Evolutionary conservation across 1,140 invertebrate genomes (phyloP), one percentile per base, ranked within the genome.

Genomic region (Caenorhabditis remanei): DNA sequence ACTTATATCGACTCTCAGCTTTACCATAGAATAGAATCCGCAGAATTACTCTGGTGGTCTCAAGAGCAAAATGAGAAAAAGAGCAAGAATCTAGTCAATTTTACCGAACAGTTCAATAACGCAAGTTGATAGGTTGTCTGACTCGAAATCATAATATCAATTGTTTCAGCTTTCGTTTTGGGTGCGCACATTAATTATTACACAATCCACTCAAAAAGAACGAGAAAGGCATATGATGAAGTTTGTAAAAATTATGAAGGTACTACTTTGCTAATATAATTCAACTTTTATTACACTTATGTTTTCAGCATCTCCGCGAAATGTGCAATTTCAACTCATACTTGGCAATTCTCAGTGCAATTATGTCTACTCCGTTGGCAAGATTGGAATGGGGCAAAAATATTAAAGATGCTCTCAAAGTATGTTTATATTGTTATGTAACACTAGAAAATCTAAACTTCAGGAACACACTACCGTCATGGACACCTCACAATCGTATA

Each of bases 21-120:
- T 40, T 99, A 99, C 93, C 95, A 96, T 93, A 96, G 97, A 92
- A 98, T 99, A 90, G 97, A 99, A 93, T 94, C 94, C 87, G 96
- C 97, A 0, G 98, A 99, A 94, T 96, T 99, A 83, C 93, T 99
- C 86, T 95, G 98, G 88, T 99, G 97, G 97, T 96, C 97, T 16
- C 95, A 96, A 90, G 97, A 99, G 93, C 98, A 99, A 93, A 97
- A 96, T 90, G 98, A 99, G 93, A 97, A 99, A 93, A 95, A 96
- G 87, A 97, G 97, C 93, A 97, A 97, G 6, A 99, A 99, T 94
- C 94, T 99, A 53, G 98, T 96, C 19, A 94, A 96, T 88, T 99
- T 99, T 92, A 99, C 98, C 0, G 97, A 99, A 93, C 98, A 99
- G 94, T 99, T 99, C 93, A 99, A 99, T 93, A 99, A 99, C 93